Percentiles rank a stretch among this genome's conserved stretches.
Conservation (phyloP, 2,113 vertebrate genomes). For the Carlito syrichta region DNA sequence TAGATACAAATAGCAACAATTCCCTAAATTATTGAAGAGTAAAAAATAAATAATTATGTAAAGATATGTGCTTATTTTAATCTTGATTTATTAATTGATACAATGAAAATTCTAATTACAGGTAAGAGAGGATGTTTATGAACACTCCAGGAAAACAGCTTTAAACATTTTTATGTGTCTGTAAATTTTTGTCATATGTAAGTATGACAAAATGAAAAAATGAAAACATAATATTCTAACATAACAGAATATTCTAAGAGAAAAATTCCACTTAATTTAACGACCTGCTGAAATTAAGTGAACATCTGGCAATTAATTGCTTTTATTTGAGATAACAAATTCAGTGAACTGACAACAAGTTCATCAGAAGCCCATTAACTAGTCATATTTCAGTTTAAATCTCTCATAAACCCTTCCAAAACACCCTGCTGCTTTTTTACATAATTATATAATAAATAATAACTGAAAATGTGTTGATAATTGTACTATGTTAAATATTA, state of each 20-base stretch:
- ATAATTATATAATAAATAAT: background rate
- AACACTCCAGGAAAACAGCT: constrained; percentile 20
- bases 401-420: background rate
- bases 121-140: background rate
- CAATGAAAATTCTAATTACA: constrained; percentile 38
- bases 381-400: constrained; percentile 17
- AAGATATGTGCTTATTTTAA: background rate
- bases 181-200: background rate
- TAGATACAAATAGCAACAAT: background rate
- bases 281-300: constrained; percentile 18
- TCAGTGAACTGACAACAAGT: constrained; percentile 26
- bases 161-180: background rate
- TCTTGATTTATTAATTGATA: constrained; percentile 1
- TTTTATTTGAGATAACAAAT: constrained; percentile 18
- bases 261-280: constrained; percentile 28
- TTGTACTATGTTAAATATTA: background rate
- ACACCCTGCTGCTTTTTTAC: background rate
- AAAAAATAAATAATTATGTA: background rate
- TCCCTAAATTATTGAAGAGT: background rate
- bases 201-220: no score
- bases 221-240: constrained; percentile 3
- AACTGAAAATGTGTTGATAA: background rate
- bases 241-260: background rate
- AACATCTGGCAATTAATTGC: constrained; percentile 16
- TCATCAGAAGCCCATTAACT: background rate